Base-by-base conservation (phyloP, 2,888 invertebrate species). In the Laothoe populi region DNA sequence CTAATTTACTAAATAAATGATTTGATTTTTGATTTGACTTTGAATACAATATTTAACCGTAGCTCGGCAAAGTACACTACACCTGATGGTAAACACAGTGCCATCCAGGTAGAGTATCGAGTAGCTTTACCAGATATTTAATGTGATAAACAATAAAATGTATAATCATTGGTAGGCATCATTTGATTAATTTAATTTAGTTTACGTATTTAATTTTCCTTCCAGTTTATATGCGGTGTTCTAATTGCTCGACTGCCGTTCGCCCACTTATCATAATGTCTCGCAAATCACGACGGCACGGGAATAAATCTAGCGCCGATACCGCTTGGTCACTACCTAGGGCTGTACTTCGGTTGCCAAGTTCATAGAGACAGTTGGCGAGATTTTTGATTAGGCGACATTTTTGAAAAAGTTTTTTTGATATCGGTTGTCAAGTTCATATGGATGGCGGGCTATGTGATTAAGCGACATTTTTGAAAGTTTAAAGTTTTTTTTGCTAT, bases 221-320 rank as follows among this genome's bases (percentile, higher is more conserved):
- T 65, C 61, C 65, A 64, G 71, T 71, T 70, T 78, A 75, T 84
- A 82, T 81, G 81, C 77, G 75, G 74, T 78, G 87, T 78, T 88
- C 88, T 90, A 90, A 90, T 90, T 90, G 89, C 84, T 79, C 75
- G 78, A 76, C 74, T 78, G 84, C 84, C 83, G 82, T 78, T 84
- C 84, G 84, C 80, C 89, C 90, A 90, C 91, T 92, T 91, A 91
- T 92, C 90, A 90, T 92, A 90, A 90, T 87, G 90, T 86, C 92
- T 90, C 89, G 88, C 90, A 91, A 91, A 90, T 90, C 90, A 90
- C 84, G 80, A 81, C 79, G 74, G 73, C 68, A 74, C 72, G 76
- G 77, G 86, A 82, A 89, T 91, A 91, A 90, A 91, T 91, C 87
- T 84, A 80, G 66, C 70, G 73, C 81, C 84, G 83, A 87, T 87